Base-by-base conservation (phyloP, 1,140 invertebrate species). In the Danaus melanippus region DNA sequence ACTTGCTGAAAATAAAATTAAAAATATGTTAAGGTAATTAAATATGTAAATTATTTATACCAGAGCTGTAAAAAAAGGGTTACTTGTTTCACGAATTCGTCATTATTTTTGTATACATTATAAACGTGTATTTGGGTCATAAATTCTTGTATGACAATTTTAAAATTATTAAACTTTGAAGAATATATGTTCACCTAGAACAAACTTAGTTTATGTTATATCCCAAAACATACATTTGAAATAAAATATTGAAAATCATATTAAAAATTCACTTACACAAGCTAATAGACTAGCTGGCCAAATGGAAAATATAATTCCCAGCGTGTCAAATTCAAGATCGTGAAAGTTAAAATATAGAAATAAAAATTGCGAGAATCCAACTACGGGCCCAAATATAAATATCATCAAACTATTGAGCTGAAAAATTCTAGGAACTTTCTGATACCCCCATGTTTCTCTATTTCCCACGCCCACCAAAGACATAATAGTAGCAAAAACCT, bases 71-170 rank as follows among this genome's bases (percentile, higher is more conserved):
- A 63, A 44, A 39, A 21, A 11, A 7, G 40, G 44, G 41, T 32
- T 46, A 71, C 71, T 51, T 58, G 45, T 58, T 61, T 67, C 7
- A 61, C 15, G 41, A 53, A 63, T 12, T 51, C 12, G 15, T 58
- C 54, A 7, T 11, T 10, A 9, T 60, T 41, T 9, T 50, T 55
- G n/a, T 46, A 66, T 12, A 54, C 44, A 50, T 69, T 76, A 21
- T 62, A 46, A 8, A 77, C 46, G 48, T 77, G 74, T 46, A 73
- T 71, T 50, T 70, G 59, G 7, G 32, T 21, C 57, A 75, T 66
- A 12, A 78, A 71, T 39, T 58, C 42, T 11, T 56, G 51, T 56
- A 71, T 71, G 2, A 74, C 7, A n/a, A 46, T 53, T 21, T 62
- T 54, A 46, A 68, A 78, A 32, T 42, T 55, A 42, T 57, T 54